Conservation (phyloP, 2,797 vertebrate species). For the Thalassophryne amazonica region DNA sequence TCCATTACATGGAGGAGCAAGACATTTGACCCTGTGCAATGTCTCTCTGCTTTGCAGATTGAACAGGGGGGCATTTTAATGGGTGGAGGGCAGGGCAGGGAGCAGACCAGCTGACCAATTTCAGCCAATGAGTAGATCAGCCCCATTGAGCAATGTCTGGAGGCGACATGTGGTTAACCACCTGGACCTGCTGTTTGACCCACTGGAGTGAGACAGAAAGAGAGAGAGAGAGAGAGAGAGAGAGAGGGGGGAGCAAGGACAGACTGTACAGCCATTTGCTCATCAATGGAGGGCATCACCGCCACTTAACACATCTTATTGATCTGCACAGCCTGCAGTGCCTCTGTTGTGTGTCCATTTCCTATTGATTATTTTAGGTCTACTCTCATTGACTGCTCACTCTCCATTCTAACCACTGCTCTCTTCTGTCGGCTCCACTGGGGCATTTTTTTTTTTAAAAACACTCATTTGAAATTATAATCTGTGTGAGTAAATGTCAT, state of each 20-base stretch:
- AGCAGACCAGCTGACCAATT: conserved; percentile 66
- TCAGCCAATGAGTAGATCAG: conserved; percentile 55
- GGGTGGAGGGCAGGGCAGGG: conserved; percentile 65
- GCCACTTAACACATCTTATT: conserved; percentile 85
- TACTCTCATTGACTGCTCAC: conserved; percentile 77
- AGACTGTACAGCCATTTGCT: conserved; percentile 79
- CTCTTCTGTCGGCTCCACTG: conserved; percentile 58
- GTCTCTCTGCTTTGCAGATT: conserved; percentile 58
- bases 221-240: conserved; percentile 18
- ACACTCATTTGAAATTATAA: conserved; percentile 87
- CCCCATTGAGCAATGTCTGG: conserved; percentile 61
- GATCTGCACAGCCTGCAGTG: conserved; percentile 75
- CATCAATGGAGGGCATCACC: conserved; percentile 81
- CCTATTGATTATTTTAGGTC: conserved; percentile 85
- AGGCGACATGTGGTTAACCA: conserved; percentile 80
- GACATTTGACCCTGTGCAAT: conserved; percentile 76
- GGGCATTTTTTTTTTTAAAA: conserved; percentile 79
- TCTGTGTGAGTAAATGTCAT: conserved; percentile 84
- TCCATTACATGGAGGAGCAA: conserved; percentile 57
- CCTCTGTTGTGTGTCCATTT: conserved; percentile 83
- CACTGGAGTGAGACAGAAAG: conserved; percentile 58
- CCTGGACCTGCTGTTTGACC: conserved; percentile 79
- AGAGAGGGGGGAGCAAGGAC: conserved; percentile 37
- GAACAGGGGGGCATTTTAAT: conserved; percentile 48
- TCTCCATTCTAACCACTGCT: conserved; percentile 51